A percentile compares a stretch with the other conserved stretches of the same genome.
Evolutionary conservation across 2,888 invertebrate genomes (phyloP).

Genomic region (Hirtodrosophila trivittata): DNA sequence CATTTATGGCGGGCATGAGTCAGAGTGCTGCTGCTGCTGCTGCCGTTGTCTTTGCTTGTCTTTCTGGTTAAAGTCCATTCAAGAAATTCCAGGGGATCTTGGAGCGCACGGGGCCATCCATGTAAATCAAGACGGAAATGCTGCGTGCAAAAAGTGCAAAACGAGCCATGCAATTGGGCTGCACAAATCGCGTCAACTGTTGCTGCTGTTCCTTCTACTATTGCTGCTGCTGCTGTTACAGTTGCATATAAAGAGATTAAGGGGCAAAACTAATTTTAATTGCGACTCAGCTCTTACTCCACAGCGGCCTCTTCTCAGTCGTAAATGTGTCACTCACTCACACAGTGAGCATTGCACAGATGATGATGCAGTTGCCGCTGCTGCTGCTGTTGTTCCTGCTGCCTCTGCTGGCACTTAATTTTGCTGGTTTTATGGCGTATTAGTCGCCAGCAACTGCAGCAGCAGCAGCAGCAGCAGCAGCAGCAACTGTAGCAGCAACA

Average conservation of each 20-base stretch:
- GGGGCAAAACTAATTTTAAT: constrained; percentile 77
- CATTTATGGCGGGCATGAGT: constrained; percentile 32
- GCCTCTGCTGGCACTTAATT: constrained; percentile 45
- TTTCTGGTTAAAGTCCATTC: constrained; percentile 11
- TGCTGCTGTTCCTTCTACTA: constrained; percentile 8
- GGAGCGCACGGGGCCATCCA: constrained; percentile 27
- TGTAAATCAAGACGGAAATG: constrained; percentile 78
- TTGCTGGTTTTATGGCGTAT: constrained; percentile 63
- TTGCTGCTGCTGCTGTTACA: constrained; percentile 23
- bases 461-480: too few relatives aligned
- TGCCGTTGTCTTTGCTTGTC: neutral
- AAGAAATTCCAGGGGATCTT: constrained; percentile 21
- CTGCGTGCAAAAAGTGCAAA: constrained; percentile 74
- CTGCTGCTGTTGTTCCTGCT: constrained; percentile 8
- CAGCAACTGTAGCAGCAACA: too few relatives aligned
- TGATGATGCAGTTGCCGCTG: constrained; percentile 4
- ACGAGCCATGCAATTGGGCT: constrained; percentile 76
- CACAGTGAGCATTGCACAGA: constrained; percentile 18
- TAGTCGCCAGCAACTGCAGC: constrained; percentile 53
- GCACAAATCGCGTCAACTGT: constrained; percentile 62
- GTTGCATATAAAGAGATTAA: constrained; percentile 72
- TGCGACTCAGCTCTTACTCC: constrained; percentile 51
- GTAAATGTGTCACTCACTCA: constrained; percentile 74
- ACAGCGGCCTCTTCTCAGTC: constrained; percentile 48
- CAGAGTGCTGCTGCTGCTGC: constrained; percentile 16